Percentiles rank a stretch among this genome's conserved stretches.
Evolutionary conservation across 2,113 vertebrate genomes (phyloP).

Genomic region (Myanophis thanlyinensis): DNA sequence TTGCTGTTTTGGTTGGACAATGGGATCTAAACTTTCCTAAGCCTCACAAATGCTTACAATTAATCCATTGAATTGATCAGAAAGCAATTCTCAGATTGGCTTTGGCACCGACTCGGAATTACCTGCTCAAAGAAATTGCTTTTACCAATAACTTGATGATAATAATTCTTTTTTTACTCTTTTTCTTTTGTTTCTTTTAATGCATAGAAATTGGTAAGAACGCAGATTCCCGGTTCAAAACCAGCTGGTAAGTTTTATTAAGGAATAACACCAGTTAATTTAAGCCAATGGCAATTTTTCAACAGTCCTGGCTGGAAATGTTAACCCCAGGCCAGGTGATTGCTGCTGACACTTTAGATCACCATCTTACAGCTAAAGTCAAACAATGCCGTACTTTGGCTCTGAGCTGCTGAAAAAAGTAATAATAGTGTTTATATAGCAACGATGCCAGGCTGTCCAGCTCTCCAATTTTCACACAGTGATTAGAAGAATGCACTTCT

Average conservation of each 20-base stretch:
- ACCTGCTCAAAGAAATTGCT: not conserved
- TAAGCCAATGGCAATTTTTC: not conserved
- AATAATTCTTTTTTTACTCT: not conserved
- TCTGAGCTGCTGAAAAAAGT: constrained; percentile 2
- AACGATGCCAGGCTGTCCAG: not conserved
- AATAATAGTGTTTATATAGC: constrained; percentile 15
- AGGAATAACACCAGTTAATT: not conserved
- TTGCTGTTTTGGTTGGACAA: not conserved
- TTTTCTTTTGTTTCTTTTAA: not conserved
- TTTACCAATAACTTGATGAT: not conserved
- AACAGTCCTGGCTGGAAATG: not conserved
- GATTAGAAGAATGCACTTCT: not conserved
- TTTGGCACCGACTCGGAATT: not conserved
- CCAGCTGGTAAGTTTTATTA: not conserved
- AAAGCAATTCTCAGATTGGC: not conserved
- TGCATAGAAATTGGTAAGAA: not conserved
- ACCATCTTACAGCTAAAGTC: not conserved
- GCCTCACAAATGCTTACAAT: not conserved
- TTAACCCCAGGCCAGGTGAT: not conserved
- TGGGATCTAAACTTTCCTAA: not conserved
- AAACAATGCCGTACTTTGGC: not conserved
- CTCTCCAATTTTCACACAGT: not conserved
- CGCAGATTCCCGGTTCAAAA: not conserved
- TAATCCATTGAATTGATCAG: not conserved
- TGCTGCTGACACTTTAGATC: not conserved